phyloP scores from a whole-genome alignment of 2,797 vertebrate species.

The Melanotaenia nigrans region DNA sequence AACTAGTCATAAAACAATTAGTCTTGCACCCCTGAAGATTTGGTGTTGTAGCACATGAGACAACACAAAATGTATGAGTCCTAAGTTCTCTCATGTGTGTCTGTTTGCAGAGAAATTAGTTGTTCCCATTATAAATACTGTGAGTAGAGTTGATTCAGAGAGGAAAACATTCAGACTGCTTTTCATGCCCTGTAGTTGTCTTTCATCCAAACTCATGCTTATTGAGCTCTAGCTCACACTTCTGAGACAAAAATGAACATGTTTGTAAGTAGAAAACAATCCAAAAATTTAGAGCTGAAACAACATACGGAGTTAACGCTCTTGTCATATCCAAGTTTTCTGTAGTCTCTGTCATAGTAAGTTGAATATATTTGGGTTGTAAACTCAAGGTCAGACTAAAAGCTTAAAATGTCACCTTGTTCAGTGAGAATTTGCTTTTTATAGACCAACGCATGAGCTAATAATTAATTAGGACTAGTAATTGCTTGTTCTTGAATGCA shows the following conservation, averaged over 20 bases:
- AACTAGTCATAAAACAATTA: constrained; percentile 41
- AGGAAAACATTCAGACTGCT: constrained; percentile 33
- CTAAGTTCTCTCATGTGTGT: constrained; percentile 11
- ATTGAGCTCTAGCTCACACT: constrained; percentile 19
- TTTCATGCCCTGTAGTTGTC: constrained; percentile 15
- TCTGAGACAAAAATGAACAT: not conserved
- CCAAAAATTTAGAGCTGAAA: not conserved
- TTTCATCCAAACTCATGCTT: constrained; percentile 7
- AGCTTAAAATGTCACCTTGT: not conserved
- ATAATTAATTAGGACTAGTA: not conserved
- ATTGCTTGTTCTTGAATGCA: not conserved
- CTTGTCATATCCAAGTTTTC: not conserved
- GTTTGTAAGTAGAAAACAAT: not conserved
- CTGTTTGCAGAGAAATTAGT: constrained; percentile 23
- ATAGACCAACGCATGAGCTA: not conserved
- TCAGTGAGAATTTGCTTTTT: not conserved
- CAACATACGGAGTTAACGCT: not conserved
- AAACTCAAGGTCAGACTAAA: not conserved
- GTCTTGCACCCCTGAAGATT: not conserved
- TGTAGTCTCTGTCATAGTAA: not conserved
- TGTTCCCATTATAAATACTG: constrained; percentile 50
- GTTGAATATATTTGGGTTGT: not conserved
- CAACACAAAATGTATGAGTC: constrained; percentile 13
- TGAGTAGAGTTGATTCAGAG: constrained; percentile 55
- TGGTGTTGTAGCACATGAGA: not conserved